Percentiles rank a stretch among this genome's conserved stretches.
Evolutionary conservation across 1,140 invertebrate species (phyloP).

Genomic region (Artemia franciscana): DNA sequence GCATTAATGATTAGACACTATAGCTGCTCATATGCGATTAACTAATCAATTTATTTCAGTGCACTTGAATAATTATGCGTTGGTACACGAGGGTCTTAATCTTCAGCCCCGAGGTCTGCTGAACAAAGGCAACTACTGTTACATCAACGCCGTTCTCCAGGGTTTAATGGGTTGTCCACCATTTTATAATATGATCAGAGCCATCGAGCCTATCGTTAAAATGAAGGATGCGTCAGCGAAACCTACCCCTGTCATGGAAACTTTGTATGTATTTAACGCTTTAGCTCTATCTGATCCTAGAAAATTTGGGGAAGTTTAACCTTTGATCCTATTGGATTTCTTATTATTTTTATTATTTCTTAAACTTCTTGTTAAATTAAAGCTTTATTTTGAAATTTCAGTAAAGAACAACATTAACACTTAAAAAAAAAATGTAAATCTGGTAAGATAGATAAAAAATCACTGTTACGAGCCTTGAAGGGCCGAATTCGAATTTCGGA

Average conservation of each 20-base stretch:
- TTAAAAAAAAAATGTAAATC: no score
- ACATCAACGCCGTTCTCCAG: conserved; percentile 76
- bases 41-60: not conserved
- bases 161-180: conserved; percentile 74
- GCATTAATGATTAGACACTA: no score
- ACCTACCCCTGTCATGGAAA: conserved; percentile 70
- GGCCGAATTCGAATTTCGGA: no score
- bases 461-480: no score
- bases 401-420: no score
- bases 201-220: conserved; percentile 32
- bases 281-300: conserved; percentile 4
- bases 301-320: no score
- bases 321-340: no score
- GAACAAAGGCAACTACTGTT: conserved; percentile 83
- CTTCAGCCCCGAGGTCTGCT: conserved; percentile 62
- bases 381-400: no score
- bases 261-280: conserved; percentile 39
- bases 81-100: conserved; percentile 43
- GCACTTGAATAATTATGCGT: conserved; percentile 28
- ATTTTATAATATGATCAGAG: conserved; percentile 68
- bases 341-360: no score
- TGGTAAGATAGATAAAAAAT: no score
- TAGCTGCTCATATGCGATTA: no score
- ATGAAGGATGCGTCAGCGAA: conserved; percentile 29
- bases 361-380: no score